Percentiles rank a stretch among this genome's conserved stretches.
Conservation (phyloP, 2,113 vertebrate species). For the Nansenia antarctica region DNA sequence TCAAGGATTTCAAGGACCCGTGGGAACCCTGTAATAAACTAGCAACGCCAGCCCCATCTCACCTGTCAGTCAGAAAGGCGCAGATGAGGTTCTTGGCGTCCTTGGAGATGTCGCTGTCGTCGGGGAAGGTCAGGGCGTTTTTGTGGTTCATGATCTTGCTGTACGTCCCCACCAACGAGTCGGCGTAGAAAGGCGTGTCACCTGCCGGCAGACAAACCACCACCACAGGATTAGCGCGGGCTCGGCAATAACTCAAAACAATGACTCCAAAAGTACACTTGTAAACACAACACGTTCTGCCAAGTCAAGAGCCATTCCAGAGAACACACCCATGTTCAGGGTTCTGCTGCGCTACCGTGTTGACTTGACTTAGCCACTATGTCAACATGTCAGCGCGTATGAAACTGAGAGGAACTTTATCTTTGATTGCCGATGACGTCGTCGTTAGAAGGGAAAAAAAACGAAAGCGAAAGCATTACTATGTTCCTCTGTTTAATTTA, state of each 20-base stretch:
- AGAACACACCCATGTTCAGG: not conserved
- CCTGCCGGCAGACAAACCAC: constrained; percentile 74
- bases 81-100: constrained; percentile 98
- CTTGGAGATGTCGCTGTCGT: constrained; percentile 97
- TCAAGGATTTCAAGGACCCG: too few species aligned
- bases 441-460: too few species aligned
- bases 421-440: too few species aligned
- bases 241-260: not conserved
- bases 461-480: too few species aligned
- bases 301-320: not conserved
- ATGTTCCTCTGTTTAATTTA: too few species aligned
- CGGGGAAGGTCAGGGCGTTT: constrained; percentile 95
- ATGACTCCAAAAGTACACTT: not conserved
- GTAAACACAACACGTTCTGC: not conserved
- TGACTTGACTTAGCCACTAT: not conserved
- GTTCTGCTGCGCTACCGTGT: too few species aligned
- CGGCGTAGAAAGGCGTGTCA: constrained; percentile 98
- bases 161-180: constrained; percentile 97
- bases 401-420: too few species aligned
- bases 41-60: constrained; percentile 42
- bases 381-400: too few species aligned
- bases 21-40: too few species aligned
- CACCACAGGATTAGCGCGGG: not conserved
- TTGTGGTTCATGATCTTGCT: constrained; percentile 99
- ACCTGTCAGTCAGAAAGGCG: constrained; percentile 98